phyloP scores from a whole-genome alignment of 2,888 invertebrate species.

The Sepiola atlantica region DNA sequence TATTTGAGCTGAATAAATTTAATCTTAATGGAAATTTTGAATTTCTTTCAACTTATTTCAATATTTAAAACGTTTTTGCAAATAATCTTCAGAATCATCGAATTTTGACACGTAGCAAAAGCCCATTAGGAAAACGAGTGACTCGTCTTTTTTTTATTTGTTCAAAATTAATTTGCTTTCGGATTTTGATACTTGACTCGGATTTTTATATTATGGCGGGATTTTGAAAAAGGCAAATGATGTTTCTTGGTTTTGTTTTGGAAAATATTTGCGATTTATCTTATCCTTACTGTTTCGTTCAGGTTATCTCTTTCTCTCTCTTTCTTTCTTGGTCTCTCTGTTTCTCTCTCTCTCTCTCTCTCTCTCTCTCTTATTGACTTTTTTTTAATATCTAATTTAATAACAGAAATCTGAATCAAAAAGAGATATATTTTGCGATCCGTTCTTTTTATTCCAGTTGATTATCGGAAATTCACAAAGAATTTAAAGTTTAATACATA shows the following conservation, averaged over 20 bases:
- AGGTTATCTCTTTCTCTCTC: neutral
- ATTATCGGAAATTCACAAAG: too few relatives aligned
- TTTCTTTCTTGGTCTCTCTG: neutral
- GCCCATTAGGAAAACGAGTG: neutral
- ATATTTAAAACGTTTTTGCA: neutral
- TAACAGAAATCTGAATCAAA: too few relatives aligned
- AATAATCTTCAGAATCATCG: neutral
- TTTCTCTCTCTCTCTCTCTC: neutral
- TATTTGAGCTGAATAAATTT: neutral
- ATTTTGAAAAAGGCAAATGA: conserved; percentile 14
- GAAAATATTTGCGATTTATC: neutral
- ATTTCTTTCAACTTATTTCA: neutral
- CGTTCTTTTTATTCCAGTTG: too few relatives aligned
- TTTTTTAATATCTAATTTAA: too few relatives aligned
- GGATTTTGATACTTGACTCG: neutral
- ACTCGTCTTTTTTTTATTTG: neutral
- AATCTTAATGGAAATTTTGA: conserved; percentile 11
- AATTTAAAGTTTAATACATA: too few relatives aligned
- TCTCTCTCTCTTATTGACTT: neutral
- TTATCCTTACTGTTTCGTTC: neutral
- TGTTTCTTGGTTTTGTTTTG: neutral
- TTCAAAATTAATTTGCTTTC: neutral
- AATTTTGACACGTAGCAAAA: neutral
- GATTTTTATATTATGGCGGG: neutral
- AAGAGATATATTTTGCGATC: too few relatives aligned